These are phyloP conservation scores for Morone saxatilis DNA, from an alignment of 2,113 vertebrate species.

Conservation along the genomic window DNA sequence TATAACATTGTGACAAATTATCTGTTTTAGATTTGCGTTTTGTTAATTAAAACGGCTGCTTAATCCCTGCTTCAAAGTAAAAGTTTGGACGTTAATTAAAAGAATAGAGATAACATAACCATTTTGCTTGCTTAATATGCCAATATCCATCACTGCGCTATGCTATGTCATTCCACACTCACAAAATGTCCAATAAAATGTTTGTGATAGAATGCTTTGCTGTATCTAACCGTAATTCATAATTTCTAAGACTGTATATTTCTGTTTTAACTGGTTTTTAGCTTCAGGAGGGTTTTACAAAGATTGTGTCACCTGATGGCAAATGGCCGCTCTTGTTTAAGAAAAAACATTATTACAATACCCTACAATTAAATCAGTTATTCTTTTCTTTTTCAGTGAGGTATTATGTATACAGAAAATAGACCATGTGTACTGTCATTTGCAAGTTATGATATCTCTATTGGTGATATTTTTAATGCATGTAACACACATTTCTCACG, in stretches of 20 bases:
- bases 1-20: not conserved
- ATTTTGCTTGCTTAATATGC: too few relatives aligned
- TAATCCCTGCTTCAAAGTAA: not conserved
- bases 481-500: conserved; percentile 36
- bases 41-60: not conserved
- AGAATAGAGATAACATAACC: not conserved
- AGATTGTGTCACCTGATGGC: conserved; percentile 3
- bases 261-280: not conserved
- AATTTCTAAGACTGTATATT: not conserved
- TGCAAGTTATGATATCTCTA: conserved; percentile 6
- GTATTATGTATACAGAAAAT: conserved; percentile 7
- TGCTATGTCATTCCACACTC: not conserved
- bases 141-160: not conserved
- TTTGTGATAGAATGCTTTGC: not conserved
- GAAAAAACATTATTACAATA: not conserved
- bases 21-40: not conserved
- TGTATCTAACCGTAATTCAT: not conserved
- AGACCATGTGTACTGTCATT: not conserved
- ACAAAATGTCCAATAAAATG: not conserved
- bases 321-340: not conserved
- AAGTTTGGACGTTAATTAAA: not conserved
- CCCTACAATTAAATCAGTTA: not conserved
- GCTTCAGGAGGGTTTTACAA: not conserved
- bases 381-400: not conserved
- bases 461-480: conserved; percentile 1